These are phyloP conservation scores for Colaptes auratus DNA, from an alignment of 2,113 vertebrate species.

Conservation along the genomic window DNA sequence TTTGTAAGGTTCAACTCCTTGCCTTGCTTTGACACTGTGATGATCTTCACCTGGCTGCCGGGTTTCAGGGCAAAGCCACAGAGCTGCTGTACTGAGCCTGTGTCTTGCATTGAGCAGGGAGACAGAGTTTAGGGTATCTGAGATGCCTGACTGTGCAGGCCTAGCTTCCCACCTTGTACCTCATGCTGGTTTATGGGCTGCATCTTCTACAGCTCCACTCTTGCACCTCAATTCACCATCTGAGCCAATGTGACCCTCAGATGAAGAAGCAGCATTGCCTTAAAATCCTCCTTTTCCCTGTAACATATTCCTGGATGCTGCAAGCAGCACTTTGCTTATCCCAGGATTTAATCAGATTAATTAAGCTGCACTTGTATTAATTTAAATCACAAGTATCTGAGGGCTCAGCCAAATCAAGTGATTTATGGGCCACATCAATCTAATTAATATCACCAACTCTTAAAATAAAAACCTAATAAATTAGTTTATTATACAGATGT, in stretches of 20 bases:
- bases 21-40: accelerated
- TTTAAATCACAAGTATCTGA: constrained; percentile 63
- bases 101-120: accelerated
- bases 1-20: neutral
- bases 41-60: neutral
- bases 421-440: constrained; percentile 61
- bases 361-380: constrained; percentile 61
- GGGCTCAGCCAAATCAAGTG: constrained; percentile 59
- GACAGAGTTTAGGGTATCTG: accelerated
- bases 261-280: neutral
- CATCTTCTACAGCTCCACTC: neutral
- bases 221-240: neutral
- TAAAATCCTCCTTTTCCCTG: neutral
- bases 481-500: constrained; percentile 46
- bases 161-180: neutral
- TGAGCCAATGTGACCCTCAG: neutral
- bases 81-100: neutral
- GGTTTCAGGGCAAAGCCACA: neutral
- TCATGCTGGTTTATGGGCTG: accelerated
- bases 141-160: neutral
- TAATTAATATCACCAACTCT: constrained; percentile 67
- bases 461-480: constrained; percentile 70
- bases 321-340: neutral
- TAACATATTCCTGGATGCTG: neutral
- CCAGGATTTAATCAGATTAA: constrained; percentile 66